These are phyloP conservation scores for Parnassius apollo DNA, from an alignment of 2,888 invertebrate genomes.

Conservation along the genomic window DNA sequence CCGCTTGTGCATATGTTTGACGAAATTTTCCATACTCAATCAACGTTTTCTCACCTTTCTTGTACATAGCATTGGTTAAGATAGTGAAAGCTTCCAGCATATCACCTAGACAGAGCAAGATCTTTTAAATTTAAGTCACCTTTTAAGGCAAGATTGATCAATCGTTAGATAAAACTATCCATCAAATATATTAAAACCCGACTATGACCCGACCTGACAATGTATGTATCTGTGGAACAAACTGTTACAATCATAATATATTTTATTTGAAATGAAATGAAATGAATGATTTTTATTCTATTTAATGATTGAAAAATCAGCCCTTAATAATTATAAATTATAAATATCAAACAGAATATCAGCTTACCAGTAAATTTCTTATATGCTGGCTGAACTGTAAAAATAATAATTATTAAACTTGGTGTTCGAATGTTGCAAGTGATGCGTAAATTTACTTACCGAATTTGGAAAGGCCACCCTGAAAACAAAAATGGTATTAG, in stretches of 20 bases:
- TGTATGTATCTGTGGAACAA: no score
- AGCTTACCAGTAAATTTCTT: constrained; percentile 53
- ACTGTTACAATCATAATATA: no score
- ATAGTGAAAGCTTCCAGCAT: constrained; percentile 59
- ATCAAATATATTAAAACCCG: no score
- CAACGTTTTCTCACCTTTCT: constrained; percentile 49
- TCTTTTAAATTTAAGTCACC: background rate
- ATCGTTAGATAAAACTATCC: no score
- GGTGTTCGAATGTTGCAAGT: background rate
- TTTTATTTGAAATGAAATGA: no score
- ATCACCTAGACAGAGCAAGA: constrained; percentile 42
- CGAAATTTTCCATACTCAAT: constrained; percentile 53
- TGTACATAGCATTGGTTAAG: constrained; percentile 54
- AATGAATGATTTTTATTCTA: no score
- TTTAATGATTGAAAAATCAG: no score
- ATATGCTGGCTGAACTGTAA: constrained; percentile 55
- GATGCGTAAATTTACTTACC: constrained; percentile 25
- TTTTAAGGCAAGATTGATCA: background rate
- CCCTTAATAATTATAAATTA: background rate
- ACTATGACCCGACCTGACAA: no score
- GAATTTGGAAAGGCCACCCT: constrained; percentile 45
- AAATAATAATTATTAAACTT: constrained; percentile 1
- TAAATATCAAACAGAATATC: background rate
- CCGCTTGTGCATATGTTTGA: constrained; percentile 52
- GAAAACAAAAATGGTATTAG: constrained; percentile 37